Evolutionary conservation across 2,888 invertebrate genomes (phyloP), one percentile per base, ranked within the genome.

Genomic region (Tipula confusa): DNA sequence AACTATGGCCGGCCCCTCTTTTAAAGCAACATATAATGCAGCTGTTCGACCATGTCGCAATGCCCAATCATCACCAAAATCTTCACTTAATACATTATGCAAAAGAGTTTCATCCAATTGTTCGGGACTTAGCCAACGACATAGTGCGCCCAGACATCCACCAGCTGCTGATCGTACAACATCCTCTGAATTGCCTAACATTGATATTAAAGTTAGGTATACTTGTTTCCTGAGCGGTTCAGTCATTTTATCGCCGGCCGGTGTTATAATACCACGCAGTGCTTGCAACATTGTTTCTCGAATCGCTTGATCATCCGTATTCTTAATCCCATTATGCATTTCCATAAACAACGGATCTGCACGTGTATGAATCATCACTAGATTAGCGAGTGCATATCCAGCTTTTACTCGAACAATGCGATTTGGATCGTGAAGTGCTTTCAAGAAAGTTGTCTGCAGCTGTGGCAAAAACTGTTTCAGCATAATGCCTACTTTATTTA

Each of bases 401-500:
- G 98, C 97, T 90, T 96, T 96, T 86, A 98, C 92, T 84, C 98
- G 92, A 18, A 98, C 98, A 85, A 93, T 92, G 84, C 98, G 92
- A 89, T 95, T 95, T 29, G 95, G 93, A 89, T 99, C 99, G 88
- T 95, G 95, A 84, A 99, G 91, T 2, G 98, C 96, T 90, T 98
- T 98, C 83, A 98, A 92, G 91, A 99, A 99, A 18, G 99, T 99
- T 1, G 98, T 98, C 91, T 99, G 99, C 48, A 99, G 92, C 90
- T 99, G 99, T 1, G 99, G 99, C 87, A 99, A 92, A 91, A 99
- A 99, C 89, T 99, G 98, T 89, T 98, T 98, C 89, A 99, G 90
- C 94, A 97, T 95, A 43, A 95, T 93, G 80, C 98, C 98, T 85
- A 98, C 98, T 93, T 98, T 99, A 36, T 94, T 94, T 9, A 99